Base-by-base conservation (phyloP, 1,140 invertebrate genomes). In the Rhyzopertha dominica region DNA sequence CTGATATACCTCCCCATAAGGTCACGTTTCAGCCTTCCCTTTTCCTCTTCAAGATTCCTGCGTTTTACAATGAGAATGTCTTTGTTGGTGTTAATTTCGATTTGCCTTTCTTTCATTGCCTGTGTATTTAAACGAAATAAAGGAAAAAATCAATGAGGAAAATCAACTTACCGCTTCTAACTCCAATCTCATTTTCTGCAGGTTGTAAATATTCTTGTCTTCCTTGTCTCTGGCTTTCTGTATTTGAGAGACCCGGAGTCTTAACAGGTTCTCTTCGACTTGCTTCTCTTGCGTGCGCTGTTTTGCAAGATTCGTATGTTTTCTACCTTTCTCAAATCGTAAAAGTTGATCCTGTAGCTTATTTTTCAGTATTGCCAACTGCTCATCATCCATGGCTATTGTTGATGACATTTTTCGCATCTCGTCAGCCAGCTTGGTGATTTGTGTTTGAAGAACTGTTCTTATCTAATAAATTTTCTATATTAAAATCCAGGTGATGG, bases 31-130 rank as follows among this genome's bases (percentile, higher is more conserved):
- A 85, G 54, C 30, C 76, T 71, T 7, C 75, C 71, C 51, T 69
- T 74, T 39, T 84, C 79, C 42, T 76, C 76, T 3, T 69, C 40
- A 1, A 77, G 53, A 8, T 76, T 64, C 29, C 78, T 71, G 49
- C 74, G 76, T 53, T 81, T 74, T 1, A 75, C 63, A 5, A 48
- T 58, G 32, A 83, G 65, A 41, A 80, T 70, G 41, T 79, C 77
- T 47, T 73, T 77, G 3, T 77, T 72, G 2, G 71, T 71, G 13
- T 69, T 62, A 25, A 84, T 78, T 54, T 84, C 80, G 1, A 76
- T 58, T 43, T 74, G 66, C 5, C 81, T 67, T 61, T 84, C 81
- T 61, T 73, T 73, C 71, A 82, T 75, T 1, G 76, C 76, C 80
- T 77, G 38, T 13, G 34, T 4, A 23, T 10, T 0, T 44, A 8